Conservation (phyloP, 2,113 vertebrate species). For the Microcebus tavaratra region DNA sequence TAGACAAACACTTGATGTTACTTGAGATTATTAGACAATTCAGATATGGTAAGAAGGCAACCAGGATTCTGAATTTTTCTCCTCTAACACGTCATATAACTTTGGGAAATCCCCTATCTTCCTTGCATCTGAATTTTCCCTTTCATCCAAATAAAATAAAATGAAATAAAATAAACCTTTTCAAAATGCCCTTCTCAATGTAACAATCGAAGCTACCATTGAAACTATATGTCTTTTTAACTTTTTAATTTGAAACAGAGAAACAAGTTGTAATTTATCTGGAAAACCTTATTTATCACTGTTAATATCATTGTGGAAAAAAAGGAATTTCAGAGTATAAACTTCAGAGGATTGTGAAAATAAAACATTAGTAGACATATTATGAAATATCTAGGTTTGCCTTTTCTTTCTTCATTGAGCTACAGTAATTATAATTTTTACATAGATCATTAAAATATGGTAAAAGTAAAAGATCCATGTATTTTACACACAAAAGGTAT, state of each 20-base stretch:
- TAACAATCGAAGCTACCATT: background rate
- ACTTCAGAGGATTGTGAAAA: background rate
- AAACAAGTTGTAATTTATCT: background rate
- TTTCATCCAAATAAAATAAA: background rate
- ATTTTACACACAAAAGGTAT: background rate
- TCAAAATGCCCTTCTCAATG: background rate
- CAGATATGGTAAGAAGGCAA: background rate
- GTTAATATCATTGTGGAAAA: background rate
- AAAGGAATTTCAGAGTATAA: background rate
- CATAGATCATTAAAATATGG: background rate
- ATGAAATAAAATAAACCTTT: background rate
- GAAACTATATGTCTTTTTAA: background rate
- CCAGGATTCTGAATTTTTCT: background rate
- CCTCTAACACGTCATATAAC: too few relatives aligned
- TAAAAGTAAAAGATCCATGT: background rate
- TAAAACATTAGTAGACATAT: background rate
- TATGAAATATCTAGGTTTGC: background rate
- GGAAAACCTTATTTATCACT: background rate
- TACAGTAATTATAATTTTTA: background rate
- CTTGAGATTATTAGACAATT: background rate
- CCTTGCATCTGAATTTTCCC: too few relatives aligned
- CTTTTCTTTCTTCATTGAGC: background rate
- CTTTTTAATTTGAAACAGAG: background rate
- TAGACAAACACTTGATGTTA: background rate
- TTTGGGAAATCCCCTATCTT: background rate